Evolutionary conservation across 2,113 vertebrate genomes (phyloP).

Genomic region (Calonectris borealis): DNA sequence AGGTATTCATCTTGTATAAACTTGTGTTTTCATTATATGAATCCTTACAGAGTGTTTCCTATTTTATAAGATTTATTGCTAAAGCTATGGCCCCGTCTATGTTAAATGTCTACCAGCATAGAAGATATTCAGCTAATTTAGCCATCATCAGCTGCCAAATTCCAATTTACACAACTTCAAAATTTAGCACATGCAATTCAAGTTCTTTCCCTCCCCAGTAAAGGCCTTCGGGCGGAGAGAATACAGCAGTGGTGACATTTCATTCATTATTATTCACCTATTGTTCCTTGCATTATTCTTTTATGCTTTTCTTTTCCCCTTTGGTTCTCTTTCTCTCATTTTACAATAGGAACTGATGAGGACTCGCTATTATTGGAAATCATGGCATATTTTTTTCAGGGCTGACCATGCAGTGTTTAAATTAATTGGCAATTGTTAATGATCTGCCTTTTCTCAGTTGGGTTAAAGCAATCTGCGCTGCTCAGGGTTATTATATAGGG

Average conservation of each 20-base stretch:
- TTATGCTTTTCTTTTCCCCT: neutral
- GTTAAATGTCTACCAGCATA: constrained; percentile 15
- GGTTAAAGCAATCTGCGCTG: constrained; percentile 18
- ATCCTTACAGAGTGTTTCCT: neutral
- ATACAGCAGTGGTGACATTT: constrained; percentile 15
- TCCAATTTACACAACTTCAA: constrained; percentile 16
- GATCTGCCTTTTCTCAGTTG: neutral
- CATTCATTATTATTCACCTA: constrained; percentile 5
- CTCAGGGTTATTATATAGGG: neutral
- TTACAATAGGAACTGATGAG: constrained; percentile 17
- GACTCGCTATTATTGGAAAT: constrained; percentile 2
- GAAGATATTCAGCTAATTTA: constrained; percentile 17
- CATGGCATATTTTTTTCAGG: neutral
- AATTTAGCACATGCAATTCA: neutral
- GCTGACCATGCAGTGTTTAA: neutral
- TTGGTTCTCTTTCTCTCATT: neutral
- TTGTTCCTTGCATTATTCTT: neutral
- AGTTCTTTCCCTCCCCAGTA: neutral
- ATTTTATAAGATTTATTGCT: constrained; percentile 1
- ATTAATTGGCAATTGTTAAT: constrained; percentile 52
- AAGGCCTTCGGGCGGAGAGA: neutral
- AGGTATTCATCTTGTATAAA: neutral
- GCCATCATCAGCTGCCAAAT: constrained; percentile 14
- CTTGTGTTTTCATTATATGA: neutral
- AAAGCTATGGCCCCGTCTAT: neutral